phyloP scores from a whole-genome alignment of 2,797 vertebrate species.

The Naso thynnoides region DNA sequence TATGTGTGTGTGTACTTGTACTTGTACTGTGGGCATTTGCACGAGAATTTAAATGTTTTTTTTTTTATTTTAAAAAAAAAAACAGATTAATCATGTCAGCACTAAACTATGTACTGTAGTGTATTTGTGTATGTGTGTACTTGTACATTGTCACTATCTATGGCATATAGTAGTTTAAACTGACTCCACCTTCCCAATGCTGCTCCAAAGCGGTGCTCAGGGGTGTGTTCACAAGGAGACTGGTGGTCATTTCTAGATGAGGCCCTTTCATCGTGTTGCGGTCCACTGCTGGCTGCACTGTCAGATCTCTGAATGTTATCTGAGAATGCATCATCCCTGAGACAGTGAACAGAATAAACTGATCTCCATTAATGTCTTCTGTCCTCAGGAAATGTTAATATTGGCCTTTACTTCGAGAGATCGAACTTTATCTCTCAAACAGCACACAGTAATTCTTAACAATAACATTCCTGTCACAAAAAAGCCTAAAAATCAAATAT shows the following conservation, averaged over 20 bases:
- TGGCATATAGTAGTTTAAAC: neutral
- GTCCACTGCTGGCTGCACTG: conserved; percentile 89
- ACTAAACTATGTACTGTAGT: neutral
- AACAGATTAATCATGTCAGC: neutral
- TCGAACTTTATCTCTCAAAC: neutral
- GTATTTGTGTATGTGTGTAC: neutral
- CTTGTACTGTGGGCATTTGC: no score
- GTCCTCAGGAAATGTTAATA: conserved; percentile 13
- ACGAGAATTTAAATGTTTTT: no score
- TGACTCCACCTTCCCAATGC: conserved; percentile 88
- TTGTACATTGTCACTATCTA: neutral
- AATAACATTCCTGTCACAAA: conserved; percentile 10
- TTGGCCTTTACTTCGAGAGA: conserved; percentile 1
- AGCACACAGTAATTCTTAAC: neutral
- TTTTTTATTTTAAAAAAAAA: no score
- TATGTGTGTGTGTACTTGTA: neutral
- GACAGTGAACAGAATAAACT: conserved; percentile 28
- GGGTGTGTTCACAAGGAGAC: conserved; percentile 88
- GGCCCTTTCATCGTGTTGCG: conserved; percentile 88
- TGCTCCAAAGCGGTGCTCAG: conserved; percentile 90
- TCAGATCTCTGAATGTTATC: conserved; percentile 92
- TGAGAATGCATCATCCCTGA: conserved; percentile 94
- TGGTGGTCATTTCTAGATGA: conserved; percentile 90
- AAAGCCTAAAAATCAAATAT: conserved; percentile 14
- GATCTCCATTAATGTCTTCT: conserved; percentile 15